phyloP scores from a whole-genome alignment of 2,113 vertebrate species.

The Perca schrenkii region DNA sequence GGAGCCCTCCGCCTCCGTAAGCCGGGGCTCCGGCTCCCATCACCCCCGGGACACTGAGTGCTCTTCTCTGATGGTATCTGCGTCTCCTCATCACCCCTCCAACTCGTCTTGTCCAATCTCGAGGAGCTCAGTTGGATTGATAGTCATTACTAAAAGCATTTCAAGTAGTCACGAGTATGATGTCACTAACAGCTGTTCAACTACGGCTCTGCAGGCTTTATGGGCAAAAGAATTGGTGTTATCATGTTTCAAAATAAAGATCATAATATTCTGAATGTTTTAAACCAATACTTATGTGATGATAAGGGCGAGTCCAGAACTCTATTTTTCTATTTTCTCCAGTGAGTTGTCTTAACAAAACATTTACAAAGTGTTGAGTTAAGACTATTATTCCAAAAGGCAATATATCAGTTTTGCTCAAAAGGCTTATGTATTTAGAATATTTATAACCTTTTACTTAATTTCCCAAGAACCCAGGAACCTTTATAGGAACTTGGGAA shows the following conservation, averaged over 20 bases:
- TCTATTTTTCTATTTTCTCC: neutral
- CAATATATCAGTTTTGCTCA: neutral
- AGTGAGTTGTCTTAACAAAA: neutral
- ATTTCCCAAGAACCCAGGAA: neutral
- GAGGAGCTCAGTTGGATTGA: constrained; percentile 33
- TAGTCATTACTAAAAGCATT: constrained; percentile 58
- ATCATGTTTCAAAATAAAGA: constrained; percentile 20
- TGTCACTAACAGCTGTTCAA: constrained; percentile 52
- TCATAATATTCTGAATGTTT: neutral
- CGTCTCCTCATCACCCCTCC: neutral
- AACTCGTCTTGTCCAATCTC: neutral
- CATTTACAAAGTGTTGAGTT: neutral
- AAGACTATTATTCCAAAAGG: neutral
- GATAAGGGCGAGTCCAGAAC: neutral
- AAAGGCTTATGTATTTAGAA: neutral
- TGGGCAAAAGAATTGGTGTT: neutral
- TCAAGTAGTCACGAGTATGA: constrained; percentile 49
- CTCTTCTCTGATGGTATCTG: constrained; percentile 51
- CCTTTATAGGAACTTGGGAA: neutral
- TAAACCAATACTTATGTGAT: neutral
- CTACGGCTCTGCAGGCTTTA: neutral
- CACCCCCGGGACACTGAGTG: constrained; percentile 29
- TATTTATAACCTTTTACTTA: neutral
- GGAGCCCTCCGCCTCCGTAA: constrained; percentile 2
- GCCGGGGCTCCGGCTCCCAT: constrained; percentile 24